Evolutionary conservation across 2,113 vertebrate species (phyloP), one percentile per base, ranked within the genome.

Genomic region (Cacatua alba): DNA sequence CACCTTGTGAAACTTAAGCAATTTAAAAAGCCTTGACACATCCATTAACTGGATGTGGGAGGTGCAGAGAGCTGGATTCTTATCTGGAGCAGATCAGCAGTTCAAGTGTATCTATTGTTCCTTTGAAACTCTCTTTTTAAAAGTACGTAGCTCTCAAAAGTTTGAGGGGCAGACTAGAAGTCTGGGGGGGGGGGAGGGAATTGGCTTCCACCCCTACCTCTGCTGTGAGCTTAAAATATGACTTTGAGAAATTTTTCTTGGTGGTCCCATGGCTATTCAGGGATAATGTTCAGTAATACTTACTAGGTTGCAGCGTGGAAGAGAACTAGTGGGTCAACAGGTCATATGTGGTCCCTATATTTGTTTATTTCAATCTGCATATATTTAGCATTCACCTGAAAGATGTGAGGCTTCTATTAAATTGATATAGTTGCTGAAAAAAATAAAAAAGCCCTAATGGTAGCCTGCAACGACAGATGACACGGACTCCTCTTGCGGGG

Each of bases 391-490:
- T 43, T 31, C 44, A 60, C 26, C 19, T 35, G 55, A 72, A 91
- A 84, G 13, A 46, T 3, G 11, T 6, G 11, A 80, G 24, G 8
- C n/a, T 77, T 65, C 59, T 44, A 37, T 64, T n/a, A 63, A 48
- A 37, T n/a, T 23, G 14, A 31, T 41, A 64, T 20, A 49, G 41
- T 35, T 85, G 18, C 33, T 74, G 16, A 4, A 77, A 77, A 71
- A 76, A 39, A 18, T 2, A 10, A 39, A 29, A 55, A 75, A 86
- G 11, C 10, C 1, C 2, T 51, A 26, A 70, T 0, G 0, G 11
- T 77, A 81, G 37, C 37, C 39, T 39, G 39, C 10, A 9, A 39
- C 39, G 10, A 11, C 39, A 39, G 39, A 39, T 39, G 39, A 39
- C 39, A 39, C 10, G 39, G 39, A 39, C 39, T 39, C 39, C 39